These are phyloP conservation scores for Apteryx owenii DNA, from an alignment of 2,113 vertebrate genomes.

Conservation along the genomic window DNA sequence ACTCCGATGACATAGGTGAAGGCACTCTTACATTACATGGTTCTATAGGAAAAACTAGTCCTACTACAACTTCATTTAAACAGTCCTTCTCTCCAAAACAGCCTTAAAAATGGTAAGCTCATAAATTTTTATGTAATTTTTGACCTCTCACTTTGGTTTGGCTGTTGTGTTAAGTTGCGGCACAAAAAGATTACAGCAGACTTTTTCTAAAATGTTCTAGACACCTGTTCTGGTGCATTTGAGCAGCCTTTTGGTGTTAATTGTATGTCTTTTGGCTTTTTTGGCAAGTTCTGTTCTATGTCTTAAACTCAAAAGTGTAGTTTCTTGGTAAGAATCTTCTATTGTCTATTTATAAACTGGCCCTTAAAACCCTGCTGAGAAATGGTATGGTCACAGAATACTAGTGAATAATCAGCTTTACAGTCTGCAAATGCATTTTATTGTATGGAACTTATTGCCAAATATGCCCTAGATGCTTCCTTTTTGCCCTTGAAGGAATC, in stretches of 20 bases:
- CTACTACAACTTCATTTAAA: background rate
- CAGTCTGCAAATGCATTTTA: constrained; percentile 7
- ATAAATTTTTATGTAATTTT: background rate
- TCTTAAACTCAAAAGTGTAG: background rate
- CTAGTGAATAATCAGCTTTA: constrained; percentile 15
- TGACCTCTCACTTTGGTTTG: background rate
- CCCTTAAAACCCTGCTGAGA: constrained; percentile 12
- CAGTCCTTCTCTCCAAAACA: background rate
- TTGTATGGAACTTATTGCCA: background rate
- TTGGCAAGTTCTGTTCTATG: background rate
- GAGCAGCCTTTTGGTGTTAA: background rate
- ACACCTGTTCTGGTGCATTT: background rate
- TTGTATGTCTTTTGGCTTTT: background rate
- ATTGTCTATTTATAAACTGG: constrained; percentile 6
- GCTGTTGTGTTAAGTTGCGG: background rate
- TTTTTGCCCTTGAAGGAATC: background rate
- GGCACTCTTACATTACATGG: accelerated
- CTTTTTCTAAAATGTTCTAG: background rate
- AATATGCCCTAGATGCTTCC: background rate
- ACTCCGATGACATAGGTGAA: accelerated
- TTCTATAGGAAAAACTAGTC: background rate
- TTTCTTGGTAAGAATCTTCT: constrained; percentile 7
- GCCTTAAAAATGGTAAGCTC: background rate
- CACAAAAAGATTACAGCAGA: background rate
- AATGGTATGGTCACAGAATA: background rate